These are phyloP conservation scores for Clinocottus analis DNA, from an alignment of 2,113 vertebrate genomes.

Conservation along the genomic window DNA sequence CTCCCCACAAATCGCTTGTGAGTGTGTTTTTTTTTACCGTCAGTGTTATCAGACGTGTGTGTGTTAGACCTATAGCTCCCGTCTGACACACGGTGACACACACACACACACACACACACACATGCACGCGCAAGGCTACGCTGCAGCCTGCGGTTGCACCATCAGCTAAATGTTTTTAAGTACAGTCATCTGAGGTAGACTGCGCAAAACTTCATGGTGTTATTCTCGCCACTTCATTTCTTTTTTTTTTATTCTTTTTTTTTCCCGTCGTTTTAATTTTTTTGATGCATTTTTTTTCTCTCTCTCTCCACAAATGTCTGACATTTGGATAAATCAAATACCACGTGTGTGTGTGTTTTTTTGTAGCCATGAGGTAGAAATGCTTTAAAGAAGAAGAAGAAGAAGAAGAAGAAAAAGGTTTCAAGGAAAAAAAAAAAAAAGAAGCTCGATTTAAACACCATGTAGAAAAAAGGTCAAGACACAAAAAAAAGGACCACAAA, in stretches of 20 bases:
- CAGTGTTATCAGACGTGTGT: conserved; percentile 35
- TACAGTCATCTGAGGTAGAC: conserved; percentile 98
- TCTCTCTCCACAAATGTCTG: conserved; percentile 86
- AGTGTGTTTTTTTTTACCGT: conserved; percentile 40
- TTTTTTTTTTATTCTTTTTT: not conserved
- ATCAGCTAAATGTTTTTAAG: conserved; percentile 87
- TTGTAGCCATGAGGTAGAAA: conserved; percentile 99
- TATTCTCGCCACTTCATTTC: conserved; percentile 51
- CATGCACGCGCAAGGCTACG: conserved; percentile 54
- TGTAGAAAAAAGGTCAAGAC: conserved; percentile 54
- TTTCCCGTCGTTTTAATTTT: not conserved
- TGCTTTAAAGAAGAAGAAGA: conserved; percentile 91
- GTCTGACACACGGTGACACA: conserved; percentile 46
- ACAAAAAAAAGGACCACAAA: conserved; percentile 42
- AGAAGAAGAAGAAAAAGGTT: conserved; percentile 85
- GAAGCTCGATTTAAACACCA: conserved; percentile 71
- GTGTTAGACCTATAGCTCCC: conserved; percentile 37
- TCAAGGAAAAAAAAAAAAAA: conserved; percentile 12
- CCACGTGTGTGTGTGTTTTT: conserved; percentile 95
- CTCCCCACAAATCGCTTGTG: conserved; percentile 46
- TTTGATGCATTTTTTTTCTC: conserved; percentile 30
- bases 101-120: conserved; percentile 33
- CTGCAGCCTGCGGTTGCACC: conserved; percentile 69
- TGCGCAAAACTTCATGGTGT: conserved; percentile 91
- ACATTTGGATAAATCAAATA: conserved; percentile 96